Evolutionary conservation across 1,140 invertebrate genomes (phyloP).

Genomic region (Mesaphorura yosii): DNA sequence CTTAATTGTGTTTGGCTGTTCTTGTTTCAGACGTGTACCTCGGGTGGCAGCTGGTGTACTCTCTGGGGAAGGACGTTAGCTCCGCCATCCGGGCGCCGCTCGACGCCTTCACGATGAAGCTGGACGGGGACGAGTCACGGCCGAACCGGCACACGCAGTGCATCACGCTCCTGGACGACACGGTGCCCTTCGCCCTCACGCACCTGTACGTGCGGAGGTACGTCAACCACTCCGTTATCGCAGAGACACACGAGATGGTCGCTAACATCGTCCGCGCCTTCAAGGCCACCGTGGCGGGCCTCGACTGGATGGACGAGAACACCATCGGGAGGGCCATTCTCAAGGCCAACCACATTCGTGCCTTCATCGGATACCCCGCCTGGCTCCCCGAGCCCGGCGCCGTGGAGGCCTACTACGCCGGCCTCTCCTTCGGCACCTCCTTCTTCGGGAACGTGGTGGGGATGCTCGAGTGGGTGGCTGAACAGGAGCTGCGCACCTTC

Average conservation of each 20-base stretch:
- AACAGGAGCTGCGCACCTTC: conserved; percentile 7
- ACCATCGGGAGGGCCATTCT: conserved; percentile 45
- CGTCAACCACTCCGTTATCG: conserved; percentile 14
- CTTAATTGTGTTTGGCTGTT: background rate
- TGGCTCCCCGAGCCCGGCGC: conserved; percentile 46
- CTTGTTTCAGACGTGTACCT: conserved; percentile 24
- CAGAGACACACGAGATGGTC: conserved; percentile 52
- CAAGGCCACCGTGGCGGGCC: conserved; percentile 40
- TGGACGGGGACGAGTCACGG: conserved; percentile 25
- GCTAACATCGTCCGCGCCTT: conserved; percentile 46
- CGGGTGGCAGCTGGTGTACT: conserved; percentile 28
- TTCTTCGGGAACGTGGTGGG: conserved; percentile 29
- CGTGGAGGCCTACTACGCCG: conserved; percentile 38
- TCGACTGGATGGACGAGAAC: conserved; percentile 51
- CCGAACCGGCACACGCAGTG: conserved; percentile 27
- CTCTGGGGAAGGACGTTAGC: conserved; percentile 27
- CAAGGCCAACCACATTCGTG: conserved; percentile 47
- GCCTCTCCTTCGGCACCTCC: conserved; percentile 23
- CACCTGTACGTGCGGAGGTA: conserved; percentile 28
- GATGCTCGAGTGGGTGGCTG: conserved; percentile 21
- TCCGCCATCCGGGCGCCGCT: conserved; percentile 22
- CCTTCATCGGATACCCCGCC: conserved; percentile 54
- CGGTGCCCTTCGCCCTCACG: conserved; percentile 26
- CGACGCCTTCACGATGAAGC: conserved; percentile 12
- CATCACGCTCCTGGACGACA: conserved; percentile 22